These are phyloP conservation scores for Heterotilapia buettikoferi DNA, from an alignment of 2,113 vertebrate species.

Conservation along the genomic window DNA sequence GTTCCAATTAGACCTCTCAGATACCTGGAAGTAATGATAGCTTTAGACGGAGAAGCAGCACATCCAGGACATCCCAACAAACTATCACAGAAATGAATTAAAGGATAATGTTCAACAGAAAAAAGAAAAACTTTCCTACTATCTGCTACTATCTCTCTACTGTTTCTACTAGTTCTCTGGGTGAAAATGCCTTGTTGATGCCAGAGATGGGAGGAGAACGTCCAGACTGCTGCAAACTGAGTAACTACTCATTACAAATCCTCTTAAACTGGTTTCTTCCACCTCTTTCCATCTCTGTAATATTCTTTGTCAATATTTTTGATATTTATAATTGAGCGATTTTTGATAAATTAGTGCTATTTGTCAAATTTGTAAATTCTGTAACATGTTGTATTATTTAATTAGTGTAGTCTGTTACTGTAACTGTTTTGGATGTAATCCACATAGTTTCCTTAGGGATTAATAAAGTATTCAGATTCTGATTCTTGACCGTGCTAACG, in stretches of 20 bases:
- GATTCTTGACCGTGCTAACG: not conserved
- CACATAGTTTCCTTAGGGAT: not conserved
- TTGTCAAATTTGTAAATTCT: not conserved
- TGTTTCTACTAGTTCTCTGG: not conserved
- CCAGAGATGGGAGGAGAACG: not conserved
- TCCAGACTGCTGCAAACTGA: not conserved
- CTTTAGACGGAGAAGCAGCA: accelerated
- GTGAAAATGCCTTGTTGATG: not conserved
- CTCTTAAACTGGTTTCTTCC: not conserved
- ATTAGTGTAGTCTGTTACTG: not conserved
- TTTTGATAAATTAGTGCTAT: not conserved
- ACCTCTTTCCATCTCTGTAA: not conserved
- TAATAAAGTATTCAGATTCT: not conserved
- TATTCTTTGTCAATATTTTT: not conserved
- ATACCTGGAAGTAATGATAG: conserved; percentile 47
- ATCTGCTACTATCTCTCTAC: not conserved
- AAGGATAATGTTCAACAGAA: accelerated
- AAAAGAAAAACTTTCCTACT: not conserved
- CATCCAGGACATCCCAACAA: accelerated
- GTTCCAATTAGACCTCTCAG: conserved; percentile 56
- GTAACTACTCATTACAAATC: not conserved
- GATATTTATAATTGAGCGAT: not conserved
- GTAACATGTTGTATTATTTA: not conserved
- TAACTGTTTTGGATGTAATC: not conserved
- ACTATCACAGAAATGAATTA: not conserved